Percentiles rank a stretch among this genome's conserved stretches.
Evolutionary conservation across 2,113 vertebrate genomes (phyloP).

Genomic region (Lasiurus borealis): DNA sequence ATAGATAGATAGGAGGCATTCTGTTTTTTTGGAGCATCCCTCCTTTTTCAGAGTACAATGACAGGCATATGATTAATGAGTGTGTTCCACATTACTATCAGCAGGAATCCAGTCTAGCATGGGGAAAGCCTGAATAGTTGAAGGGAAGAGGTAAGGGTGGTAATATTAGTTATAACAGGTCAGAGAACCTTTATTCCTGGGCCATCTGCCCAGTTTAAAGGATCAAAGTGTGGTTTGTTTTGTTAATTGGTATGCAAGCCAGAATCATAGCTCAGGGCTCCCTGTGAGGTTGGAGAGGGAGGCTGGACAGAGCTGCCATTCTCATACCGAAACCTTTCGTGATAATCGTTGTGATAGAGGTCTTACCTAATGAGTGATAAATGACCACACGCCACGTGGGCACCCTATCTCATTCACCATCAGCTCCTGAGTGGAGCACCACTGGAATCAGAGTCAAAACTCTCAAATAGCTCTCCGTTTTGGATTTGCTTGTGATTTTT

Average conservation of each 20-base stretch:
- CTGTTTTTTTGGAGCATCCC: conserved; percentile 77
- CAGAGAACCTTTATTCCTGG: conserved; percentile 79
- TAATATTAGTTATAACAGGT: conserved; percentile 76
- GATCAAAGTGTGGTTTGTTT: conserved; percentile 60
- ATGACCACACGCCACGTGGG: not conserved
- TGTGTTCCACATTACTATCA: conserved; percentile 74
- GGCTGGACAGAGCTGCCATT: not conserved
- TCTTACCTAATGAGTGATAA: conserved; percentile 58
- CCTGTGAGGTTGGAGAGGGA: not conserved
- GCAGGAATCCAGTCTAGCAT: conserved; percentile 78
- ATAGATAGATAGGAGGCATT: conserved; percentile 34
- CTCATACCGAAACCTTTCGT: not conserved
- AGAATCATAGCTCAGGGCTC: not conserved
- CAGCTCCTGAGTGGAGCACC: not conserved
- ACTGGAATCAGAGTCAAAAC: not conserved
- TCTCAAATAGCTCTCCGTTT: not conserved
- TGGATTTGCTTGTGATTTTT: conserved; percentile 21
- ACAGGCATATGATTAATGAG: conserved; percentile 86
- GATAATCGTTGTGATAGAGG: not conserved
- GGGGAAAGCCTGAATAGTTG: conserved; percentile 85
- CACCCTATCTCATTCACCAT: conserved; percentile 14
- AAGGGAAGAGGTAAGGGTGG: conserved; percentile 82
- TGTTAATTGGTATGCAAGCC: conserved; percentile 64
- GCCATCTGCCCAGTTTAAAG: conserved; percentile 73
- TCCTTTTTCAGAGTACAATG: conserved; percentile 63